phyloP scores from a whole-genome alignment of 2,113 vertebrate genomes.

The Periophthalmus modestus region DNA sequence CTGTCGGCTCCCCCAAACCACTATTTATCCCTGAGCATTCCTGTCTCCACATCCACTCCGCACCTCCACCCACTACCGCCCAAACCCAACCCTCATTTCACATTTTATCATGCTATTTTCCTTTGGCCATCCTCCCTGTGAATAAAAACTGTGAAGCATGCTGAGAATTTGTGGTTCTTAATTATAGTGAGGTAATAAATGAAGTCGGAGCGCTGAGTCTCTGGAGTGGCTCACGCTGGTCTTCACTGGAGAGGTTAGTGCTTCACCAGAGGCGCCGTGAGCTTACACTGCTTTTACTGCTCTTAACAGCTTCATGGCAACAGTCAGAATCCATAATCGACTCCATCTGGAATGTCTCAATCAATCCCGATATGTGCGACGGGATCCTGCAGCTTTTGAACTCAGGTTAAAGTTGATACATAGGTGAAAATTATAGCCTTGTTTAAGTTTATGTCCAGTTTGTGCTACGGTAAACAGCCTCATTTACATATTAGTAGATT shows the following conservation, averaged over 20 bases:
- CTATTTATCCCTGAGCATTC: slow-evolving; percentile 16
- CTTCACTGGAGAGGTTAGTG: slow-evolving; percentile 44
- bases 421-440: no score
- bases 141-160: slow-evolving; percentile 36
- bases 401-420: neutral
- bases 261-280: slow-evolving; percentile 58
- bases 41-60: slow-evolving; percentile 18
- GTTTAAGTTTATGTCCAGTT: no score
- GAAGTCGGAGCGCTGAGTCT: slow-evolving; percentile 40
- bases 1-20: slow-evolving; percentile 17
- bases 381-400: neutral
- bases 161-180: slow-evolving; percentile 55
- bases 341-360: neutral
- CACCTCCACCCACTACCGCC: neutral
- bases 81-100: slow-evolving; percentile 16
- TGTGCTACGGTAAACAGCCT: no score
- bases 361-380: no score
- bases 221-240: slow-evolving; percentile 50
- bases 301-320: slow-evolving; percentile 45
- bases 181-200: slow-evolving; percentile 60
- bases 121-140: slow-evolving; percentile 36
- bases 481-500: no score
- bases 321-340: slow-evolving; percentile 1
- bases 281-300: slow-evolving; percentile 41
- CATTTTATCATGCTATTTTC: slow-evolving; percentile 32